phyloP scores from a whole-genome alignment of 1,140 invertebrate species.

The Drosophila santomea region DNA sequence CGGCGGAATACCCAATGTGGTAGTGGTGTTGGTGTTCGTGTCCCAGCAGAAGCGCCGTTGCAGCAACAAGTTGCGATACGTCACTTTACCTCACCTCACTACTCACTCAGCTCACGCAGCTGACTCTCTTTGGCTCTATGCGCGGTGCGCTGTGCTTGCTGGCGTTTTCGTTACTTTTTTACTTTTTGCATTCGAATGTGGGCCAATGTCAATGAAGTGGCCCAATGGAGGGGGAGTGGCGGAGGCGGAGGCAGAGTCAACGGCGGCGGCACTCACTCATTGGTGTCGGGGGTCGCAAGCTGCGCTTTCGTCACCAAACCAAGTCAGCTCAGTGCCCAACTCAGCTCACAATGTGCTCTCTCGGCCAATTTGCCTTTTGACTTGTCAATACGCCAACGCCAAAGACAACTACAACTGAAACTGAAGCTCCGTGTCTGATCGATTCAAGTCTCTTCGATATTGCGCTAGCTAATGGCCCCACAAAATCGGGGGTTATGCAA shows the following conservation, averaged over 20 bases:
- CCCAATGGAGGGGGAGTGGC: slow-evolving; percentile 40
- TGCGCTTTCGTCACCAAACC: slow-evolving; percentile 58
- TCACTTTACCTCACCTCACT: slow-evolving; percentile 30
- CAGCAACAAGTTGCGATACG: slow-evolving; percentile 60
- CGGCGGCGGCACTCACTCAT: slow-evolving; percentile 57
- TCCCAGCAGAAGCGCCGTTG: slow-evolving; percentile 47
- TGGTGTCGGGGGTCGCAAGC: slow-evolving; percentile 76
- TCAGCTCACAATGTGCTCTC: slow-evolving; percentile 9
- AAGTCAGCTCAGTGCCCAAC: background rate
- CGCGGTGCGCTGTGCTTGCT: slow-evolving; percentile 22
- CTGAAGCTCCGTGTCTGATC: slow-evolving; percentile 42
- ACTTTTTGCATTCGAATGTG: slow-evolving; percentile 78
- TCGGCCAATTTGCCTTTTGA: slow-evolving; percentile 42
- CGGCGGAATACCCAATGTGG: slow-evolving; percentile 1
- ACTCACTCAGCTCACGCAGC: slow-evolving; percentile 13
- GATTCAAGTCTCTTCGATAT: slow-evolving; percentile 50
- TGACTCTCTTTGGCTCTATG: slow-evolving; percentile 28
- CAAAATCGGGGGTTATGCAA: slow-evolving; percentile 51
- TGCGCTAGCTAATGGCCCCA: slow-evolving; percentile 46
- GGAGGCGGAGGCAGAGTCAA: slow-evolving; percentile 55
- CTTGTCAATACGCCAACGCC: slow-evolving; percentile 49
- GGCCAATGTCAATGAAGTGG: slow-evolving; percentile 72
- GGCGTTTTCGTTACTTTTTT: slow-evolving; percentile 27
- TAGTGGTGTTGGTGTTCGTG: slow-evolving; percentile 10
- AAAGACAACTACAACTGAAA: slow-evolving; percentile 18